Evolutionary conservation across 2,888 invertebrate species (phyloP), one percentile per base, ranked within the genome.

Genomic region (Dynastes grantii): DNA sequence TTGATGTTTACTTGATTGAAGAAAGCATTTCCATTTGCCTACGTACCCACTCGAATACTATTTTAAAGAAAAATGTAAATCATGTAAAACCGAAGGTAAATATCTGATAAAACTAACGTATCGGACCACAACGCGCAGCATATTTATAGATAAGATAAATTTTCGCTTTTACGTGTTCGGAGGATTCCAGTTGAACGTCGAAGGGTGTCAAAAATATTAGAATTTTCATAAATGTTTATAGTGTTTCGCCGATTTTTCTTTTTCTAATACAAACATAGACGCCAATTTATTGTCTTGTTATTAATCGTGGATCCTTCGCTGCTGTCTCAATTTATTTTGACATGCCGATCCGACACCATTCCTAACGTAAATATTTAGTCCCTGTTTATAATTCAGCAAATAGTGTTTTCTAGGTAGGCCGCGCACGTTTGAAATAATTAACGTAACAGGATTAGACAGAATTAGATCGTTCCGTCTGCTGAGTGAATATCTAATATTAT

Each of bases 281-380:
- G 40, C n/a, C 9, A 73, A 58, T 73, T 73, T 73, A 73, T 73
- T 37, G 58, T 73, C 29, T 58, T 58, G 40, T 58, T 73, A 73
- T 73, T 58, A 58, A 58, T 58, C 29, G 29, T 6, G 3, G 8
- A 70, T 70, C 13, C 9, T 51, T 53, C 40, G 68, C 51, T 71
- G 6, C 11, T 61, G 32, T 49, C 49, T 49, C 22, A 40, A 73
- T 73, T 73, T 73, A 73, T 73, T 73, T 73, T 73, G 58, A 73
- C n/a, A 58, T 37, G 58, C 37, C 58, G 27, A 53, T 45, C 40
- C 58, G 40, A 73, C 40, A 73, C 61, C 58, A 55, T 73, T 58
- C 22, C 32, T 40, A 73, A 61, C 22, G 40, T 73, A 73, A 73
- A 73, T 73, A 73, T 73, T 73, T 55, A 27, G 4, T 40, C 8